Conservation (phyloP, 2,113 vertebrate species). For the Oxyruncus cristatus region DNA sequence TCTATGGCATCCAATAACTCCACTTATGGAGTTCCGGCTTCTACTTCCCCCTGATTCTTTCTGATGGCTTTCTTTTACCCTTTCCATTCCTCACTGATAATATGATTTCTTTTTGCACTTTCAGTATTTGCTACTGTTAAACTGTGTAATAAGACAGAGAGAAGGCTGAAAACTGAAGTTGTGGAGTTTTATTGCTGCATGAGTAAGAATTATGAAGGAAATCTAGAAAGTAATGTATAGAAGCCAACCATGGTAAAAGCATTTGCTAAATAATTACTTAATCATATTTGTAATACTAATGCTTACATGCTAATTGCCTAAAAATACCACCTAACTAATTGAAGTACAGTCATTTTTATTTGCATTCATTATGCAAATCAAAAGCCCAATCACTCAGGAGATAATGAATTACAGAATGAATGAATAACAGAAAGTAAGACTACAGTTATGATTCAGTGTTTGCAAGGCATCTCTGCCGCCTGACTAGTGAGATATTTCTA, state of each 20-base stretch:
- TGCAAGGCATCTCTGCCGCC: not conserved
- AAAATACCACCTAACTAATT: not conserved
- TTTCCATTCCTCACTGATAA: not conserved
- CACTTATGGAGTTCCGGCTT: not conserved
- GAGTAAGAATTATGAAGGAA: not conserved
- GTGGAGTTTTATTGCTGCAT: not conserved
- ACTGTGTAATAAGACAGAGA: not conserved
- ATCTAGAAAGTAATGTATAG: not conserved
- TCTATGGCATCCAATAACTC: not conserved
- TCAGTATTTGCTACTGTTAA: not conserved
- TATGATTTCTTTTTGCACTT: not conserved
- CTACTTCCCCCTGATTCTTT: not conserved
- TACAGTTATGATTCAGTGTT: not conserved
- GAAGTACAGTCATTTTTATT: constrained; percentile 11
- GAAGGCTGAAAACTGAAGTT: not conserved
- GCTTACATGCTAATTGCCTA: constrained; percentile 14
- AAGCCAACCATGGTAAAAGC: not conserved
- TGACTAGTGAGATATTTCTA: not conserved
- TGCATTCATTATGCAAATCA: constrained; percentile 9
- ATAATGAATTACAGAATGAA: not conserved
- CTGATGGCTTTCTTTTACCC: not conserved
- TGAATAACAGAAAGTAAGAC: not conserved
- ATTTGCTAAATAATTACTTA: constrained; percentile 12
- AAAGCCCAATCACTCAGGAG: constrained; percentile 6
- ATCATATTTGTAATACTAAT: constrained; percentile 19